A percentile compares a stretch with the other conserved stretches of the same genome.
Evolutionary conservation across 2,888 invertebrate species (phyloP).

Genomic region (Acleris emargana): DNA sequence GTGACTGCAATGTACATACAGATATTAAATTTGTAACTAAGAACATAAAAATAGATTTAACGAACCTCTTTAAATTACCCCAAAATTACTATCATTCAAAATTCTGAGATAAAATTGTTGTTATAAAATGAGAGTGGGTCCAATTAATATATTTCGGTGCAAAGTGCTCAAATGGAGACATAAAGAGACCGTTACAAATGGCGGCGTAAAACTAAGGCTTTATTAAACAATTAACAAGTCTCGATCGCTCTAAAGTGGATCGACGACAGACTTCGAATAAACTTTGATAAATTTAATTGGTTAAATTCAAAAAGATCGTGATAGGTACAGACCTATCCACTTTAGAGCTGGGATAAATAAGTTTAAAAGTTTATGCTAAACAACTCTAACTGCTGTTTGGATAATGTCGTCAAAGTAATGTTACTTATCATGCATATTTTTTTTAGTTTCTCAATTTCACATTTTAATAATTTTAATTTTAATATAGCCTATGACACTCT

Average conservation of each 20-base stretch:
- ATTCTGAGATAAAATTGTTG: slow-evolving; percentile 1
- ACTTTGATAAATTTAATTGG: slow-evolving; percentile 8
- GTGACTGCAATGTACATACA: too few species aligned
- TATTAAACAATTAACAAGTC: slow-evolving; percentile 25
- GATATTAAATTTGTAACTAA: too few species aligned
- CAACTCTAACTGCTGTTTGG: too few species aligned
- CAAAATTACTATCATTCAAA: background rate
- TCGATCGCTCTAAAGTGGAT: background rate
- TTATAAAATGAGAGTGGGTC: slow-evolving; percentile 16
- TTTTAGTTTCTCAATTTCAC: too few species aligned
- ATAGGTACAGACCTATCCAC: background rate
- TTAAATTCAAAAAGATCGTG: background rate
- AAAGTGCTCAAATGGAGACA: slow-evolving; percentile 16
- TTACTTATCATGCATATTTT: too few species aligned
- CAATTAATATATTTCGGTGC: slow-evolving; percentile 8
- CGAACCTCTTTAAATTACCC: too few species aligned
- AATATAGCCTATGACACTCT: too few species aligned
- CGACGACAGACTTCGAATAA: background rate
- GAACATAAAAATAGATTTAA: too few species aligned
- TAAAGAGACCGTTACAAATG: slow-evolving; percentile 7
- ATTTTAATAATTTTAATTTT: too few species aligned
- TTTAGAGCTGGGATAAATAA: too few species aligned
- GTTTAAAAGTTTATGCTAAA: too few species aligned
- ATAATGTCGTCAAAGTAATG: too few species aligned
- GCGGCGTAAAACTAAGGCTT: slow-evolving; percentile 15